Conservation (phyloP, 2,797 vertebrate species). For the Spinus olivaceus region DNA sequence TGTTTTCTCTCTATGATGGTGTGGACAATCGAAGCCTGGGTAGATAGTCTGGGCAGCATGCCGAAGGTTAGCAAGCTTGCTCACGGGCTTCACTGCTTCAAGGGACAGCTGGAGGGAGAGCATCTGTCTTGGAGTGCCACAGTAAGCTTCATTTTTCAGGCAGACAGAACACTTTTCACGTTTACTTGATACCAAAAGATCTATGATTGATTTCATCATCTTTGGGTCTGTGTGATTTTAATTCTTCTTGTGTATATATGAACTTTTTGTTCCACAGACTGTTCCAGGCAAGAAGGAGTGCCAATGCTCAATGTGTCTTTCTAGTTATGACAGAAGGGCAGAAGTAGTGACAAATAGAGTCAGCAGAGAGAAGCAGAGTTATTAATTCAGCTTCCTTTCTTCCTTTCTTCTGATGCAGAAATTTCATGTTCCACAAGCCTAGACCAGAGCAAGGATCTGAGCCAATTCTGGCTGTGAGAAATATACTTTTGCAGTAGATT, state of each 20-base stretch:
- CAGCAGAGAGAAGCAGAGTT: neutral
- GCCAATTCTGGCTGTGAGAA: neutral
- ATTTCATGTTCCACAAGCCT: neutral
- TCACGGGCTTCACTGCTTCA: neutral
- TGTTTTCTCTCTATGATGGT: neutral
- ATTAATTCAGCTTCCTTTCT: neutral
- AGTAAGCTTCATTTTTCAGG: neutral
- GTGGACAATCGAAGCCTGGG: rapidly evolving
- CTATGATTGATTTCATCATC: neutral
- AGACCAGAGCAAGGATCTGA: neutral
- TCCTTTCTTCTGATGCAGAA: neutral
- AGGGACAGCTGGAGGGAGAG: neutral
- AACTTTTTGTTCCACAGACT: neutral
- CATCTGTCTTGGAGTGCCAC: neutral
- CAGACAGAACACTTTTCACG: neutral
- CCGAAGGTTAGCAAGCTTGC: rapidly evolving
- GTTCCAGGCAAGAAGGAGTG: neutral
- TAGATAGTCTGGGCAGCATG: neutral
- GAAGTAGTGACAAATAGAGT: neutral
- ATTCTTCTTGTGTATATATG: neutral
- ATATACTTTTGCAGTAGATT: neutral
- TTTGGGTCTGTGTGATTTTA: neutral
- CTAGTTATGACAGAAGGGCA: neutral
- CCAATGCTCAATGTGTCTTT: neutral
- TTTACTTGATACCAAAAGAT: neutral